Evolutionary conservation across 2,113 vertebrate species (phyloP).

Genomic region (Cochlearius cochlearius): DNA sequence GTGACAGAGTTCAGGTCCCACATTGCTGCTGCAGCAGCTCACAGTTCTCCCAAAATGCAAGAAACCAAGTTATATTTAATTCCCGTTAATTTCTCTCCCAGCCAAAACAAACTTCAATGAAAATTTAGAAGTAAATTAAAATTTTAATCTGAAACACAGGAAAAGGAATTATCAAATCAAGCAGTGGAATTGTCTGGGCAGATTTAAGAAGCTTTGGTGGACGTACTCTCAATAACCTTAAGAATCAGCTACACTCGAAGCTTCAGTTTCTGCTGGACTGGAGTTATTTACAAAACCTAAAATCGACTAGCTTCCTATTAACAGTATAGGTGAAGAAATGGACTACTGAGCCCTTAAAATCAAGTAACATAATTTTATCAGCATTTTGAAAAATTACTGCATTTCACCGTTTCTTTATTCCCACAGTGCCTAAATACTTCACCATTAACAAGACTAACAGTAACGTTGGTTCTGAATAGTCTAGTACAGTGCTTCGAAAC

Average conservation of each 20-base stretch:
- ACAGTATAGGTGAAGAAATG: background rate
- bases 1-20: background rate
- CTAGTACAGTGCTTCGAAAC: background rate
- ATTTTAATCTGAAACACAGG: background rate
- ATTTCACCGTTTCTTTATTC: background rate
- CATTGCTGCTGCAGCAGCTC: background rate
- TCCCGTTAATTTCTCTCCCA: background rate
- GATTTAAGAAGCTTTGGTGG: background rate
- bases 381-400: background rate
- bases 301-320: background rate
- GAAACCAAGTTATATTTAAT: background rate
- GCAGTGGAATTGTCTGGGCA: background rate
- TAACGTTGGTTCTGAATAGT: background rate
- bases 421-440: background rate
- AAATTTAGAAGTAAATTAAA: background rate
- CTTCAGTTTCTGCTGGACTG: background rate
- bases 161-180: background rate
- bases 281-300: background rate
- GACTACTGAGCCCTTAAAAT: background rate
- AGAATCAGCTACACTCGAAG: background rate
- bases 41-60: background rate
- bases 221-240: background rate
- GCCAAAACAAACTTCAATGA: background rate
- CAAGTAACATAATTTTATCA: background rate
- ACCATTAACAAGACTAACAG: background rate